Percentiles rank a stretch among this genome's conserved stretches.
These are phyloP conservation scores for Caranx ignobilis DNA, from an alignment of 2,113 vertebrate species.

Conservation along the genomic window DNA sequence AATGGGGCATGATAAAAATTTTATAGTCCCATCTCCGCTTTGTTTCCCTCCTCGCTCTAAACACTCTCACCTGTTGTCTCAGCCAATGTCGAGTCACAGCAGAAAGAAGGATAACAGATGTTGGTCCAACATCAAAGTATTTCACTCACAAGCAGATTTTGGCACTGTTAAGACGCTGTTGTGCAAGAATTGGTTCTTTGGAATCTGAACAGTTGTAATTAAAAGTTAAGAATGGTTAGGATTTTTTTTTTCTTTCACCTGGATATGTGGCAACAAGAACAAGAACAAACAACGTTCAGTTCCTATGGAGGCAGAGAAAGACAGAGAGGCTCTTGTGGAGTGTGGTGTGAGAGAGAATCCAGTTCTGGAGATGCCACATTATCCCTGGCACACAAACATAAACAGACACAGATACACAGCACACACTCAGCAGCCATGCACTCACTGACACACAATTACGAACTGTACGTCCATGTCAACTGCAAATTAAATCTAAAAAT, in stretches of 20 bases:
- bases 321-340: conserved; percentile 33
- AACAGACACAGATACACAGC: conserved; percentile 24
- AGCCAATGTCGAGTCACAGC: background rate
- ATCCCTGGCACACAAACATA: conserved; percentile 34
- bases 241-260: background rate
- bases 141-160: background rate
- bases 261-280: conserved; percentile 5
- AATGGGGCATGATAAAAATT: conserved; percentile 47
- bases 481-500: conserved; percentile 48
- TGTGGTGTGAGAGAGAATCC: conserved; percentile 36
- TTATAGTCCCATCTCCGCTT: conserved; percentile 49
- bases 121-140: background rate
- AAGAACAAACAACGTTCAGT: conserved; percentile 2
- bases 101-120: conserved; percentile 1
- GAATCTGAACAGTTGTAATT: background rate
- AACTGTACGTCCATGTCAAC: background rate
- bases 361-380: conserved; percentile 49
- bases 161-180: background rate
- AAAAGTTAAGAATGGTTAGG: background rate
- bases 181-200: background rate
- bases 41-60: conserved; percentile 23
- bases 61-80: conserved; percentile 48
- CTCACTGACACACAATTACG: conserved; percentile 15
- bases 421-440: conserved; percentile 9
- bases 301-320: conserved; percentile 14